Base-by-base conservation (phyloP, 2,113 vertebrate genomes). In the Ursus arctos region DNA sequence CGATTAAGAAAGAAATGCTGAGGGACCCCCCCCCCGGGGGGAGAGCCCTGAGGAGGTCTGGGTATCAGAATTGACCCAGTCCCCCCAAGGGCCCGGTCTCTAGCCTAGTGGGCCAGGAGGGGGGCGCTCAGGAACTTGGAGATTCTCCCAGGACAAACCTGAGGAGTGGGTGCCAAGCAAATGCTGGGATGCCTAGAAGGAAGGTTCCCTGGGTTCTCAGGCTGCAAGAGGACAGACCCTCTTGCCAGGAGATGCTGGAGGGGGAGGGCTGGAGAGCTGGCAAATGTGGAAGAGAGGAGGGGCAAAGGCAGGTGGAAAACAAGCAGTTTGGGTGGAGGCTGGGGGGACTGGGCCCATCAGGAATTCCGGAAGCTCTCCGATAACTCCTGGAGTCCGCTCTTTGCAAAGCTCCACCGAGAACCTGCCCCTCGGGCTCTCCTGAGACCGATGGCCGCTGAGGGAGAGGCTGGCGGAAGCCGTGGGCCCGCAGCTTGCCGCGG, bases 51-150 rank as follows among this genome's bases (percentile, higher is more conserved):
- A 40, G 51, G 47, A 49, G 49, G 67, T 69, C 51, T 33, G 1
- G 15, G 21, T 21, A n/a, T 63, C 63, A 49, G 65, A n/a, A 47
- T 43, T 13, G 7, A 77, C 53, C 57, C 24, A 22, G 57, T 57
- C n/a, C 31, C 53, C 47, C n/a, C 28, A n/a, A n/a, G 51, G 18
- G 14, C 31, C 10, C 0, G 5, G 53, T 5, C 59, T 80, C 61
- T 65, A 15, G 18, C 12, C 2, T 4, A 67, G 26, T 8, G 49
- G 40, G 7, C 4, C 4, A 0, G 6, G 36, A 57, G 19, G 47
- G 61, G 18, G 7, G 26, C 4, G 57, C 36, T 90, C 6, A 0
- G 74, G 12, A 89, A 16, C 49, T 1, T 88, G 22, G 22, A 43
- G 33, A 33, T 61, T 95, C 90, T 96, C 74, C 61, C 18, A 24